Conservation (phyloP, 2,888 invertebrate species). For the Achlya flavicornis region DNA sequence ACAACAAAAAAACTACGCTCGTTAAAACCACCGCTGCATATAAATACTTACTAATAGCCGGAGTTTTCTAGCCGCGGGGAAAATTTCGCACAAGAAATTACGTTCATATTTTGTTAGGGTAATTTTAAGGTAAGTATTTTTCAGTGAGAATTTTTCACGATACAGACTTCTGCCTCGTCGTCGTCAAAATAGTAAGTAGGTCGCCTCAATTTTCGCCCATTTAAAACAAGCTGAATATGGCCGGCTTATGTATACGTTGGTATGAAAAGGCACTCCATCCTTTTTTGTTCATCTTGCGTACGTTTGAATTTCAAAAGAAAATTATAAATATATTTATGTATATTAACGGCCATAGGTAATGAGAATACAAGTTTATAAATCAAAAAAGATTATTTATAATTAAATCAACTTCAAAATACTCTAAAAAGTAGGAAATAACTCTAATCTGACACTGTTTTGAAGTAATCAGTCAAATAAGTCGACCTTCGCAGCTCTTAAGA, state of each 20-base stretch:
- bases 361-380: not conserved
- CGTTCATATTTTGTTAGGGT: not conserved
- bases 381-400: not conserved
- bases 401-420: too few relatives aligned
- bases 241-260: not conserved
- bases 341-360: not conserved
- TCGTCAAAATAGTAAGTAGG: not conserved
- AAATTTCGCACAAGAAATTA: not conserved
- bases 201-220: not conserved
- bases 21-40: not conserved
- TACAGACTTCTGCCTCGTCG: not conserved
- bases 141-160: not conserved
- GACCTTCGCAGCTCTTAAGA: too few relatives aligned
- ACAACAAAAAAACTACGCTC: not conserved
- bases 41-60: slow-evolving; percentile 6
- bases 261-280: not conserved
- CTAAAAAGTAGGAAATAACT: too few relatives aligned
- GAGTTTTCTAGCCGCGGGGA: not conserved
- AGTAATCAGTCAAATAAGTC: too few relatives aligned
- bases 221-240: not conserved
- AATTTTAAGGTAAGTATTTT: not conserved
- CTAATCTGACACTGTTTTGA: too few relatives aligned
- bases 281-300: not conserved
- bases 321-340: too few relatives aligned
- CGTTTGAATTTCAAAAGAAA: too few relatives aligned